These are phyloP conservation scores for Microtus richardsoni DNA, from an alignment of 2,113 vertebrate genomes.

Conservation along the genomic window DNA sequence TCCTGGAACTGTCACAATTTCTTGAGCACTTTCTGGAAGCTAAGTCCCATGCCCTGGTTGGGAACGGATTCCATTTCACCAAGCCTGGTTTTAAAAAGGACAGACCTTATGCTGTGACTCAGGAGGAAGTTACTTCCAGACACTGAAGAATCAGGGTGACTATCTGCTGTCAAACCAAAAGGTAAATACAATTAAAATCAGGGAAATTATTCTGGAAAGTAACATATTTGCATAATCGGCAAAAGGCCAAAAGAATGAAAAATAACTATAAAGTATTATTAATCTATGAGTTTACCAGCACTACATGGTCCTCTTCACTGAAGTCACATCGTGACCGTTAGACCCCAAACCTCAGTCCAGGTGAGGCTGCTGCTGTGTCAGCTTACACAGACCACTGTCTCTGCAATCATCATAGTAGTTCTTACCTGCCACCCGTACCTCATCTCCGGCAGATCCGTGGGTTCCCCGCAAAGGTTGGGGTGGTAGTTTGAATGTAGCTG, in stretches of 20 bases:
- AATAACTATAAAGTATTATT: background rate
- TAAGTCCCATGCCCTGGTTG: background rate
- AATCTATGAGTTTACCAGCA: background rate
- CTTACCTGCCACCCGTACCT: background rate
- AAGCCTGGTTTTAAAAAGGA: background rate
- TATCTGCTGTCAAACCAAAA: slow-evolving; percentile 4
- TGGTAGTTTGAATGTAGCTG: background rate
- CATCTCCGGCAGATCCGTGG: background rate
- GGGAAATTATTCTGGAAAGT: slow-evolving; percentile 3
- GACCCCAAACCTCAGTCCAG: background rate
- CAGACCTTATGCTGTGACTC: background rate
- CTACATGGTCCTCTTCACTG: background rate
- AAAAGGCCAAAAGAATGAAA: background rate
- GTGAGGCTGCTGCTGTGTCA: too few species aligned
- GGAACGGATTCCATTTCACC: too few species aligned
- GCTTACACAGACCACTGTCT: accelerated
- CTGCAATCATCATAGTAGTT: background rate
- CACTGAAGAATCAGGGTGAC: background rate
- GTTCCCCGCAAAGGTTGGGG: background rate
- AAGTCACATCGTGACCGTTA: background rate
- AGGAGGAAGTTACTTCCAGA: background rate
- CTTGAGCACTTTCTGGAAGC: background rate
- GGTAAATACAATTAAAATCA: background rate
- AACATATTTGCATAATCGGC: background rate
- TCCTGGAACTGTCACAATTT: background rate